phyloP scores from a whole-genome alignment of 2,888 invertebrate genomes.

The Ptilodon capucinus region DNA sequence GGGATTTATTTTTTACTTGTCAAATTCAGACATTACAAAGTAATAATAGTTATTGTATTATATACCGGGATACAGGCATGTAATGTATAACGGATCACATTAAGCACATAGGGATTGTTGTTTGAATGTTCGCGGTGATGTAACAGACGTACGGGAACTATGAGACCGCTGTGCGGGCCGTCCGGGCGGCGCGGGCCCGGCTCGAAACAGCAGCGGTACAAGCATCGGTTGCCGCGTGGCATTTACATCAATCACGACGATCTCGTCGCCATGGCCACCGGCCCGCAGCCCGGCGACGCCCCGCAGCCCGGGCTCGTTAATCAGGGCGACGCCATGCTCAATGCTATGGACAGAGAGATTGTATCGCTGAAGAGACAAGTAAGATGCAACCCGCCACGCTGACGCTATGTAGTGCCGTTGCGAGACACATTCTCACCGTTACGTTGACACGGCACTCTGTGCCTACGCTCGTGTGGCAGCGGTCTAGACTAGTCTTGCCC shows the following conservation, averaged over 20 bases:
- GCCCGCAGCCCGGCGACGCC: constrained; percentile 84
- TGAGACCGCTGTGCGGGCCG: constrained; percentile 91
- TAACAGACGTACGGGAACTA: constrained; percentile 90
- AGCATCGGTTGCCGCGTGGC: constrained; percentile 96
- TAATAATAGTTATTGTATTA: too few species aligned
- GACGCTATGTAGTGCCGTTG: constrained; percentile 61
- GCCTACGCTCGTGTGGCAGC: neutral
- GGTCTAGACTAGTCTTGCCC: neutral
- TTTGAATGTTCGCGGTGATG: constrained; percentile 70
- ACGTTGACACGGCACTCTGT: constrained; percentile 43
- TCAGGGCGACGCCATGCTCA: constrained; percentile 92
- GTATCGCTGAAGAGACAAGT: constrained; percentile 98
- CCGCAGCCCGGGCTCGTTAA: constrained; percentile 77
- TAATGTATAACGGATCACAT: too few species aligned
- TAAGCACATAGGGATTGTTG: constrained; percentile 45
- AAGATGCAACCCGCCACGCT: constrained; percentile 80
- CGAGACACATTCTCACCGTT: constrained; percentile 67
- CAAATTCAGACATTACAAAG: too few species aligned
- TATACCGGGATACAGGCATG: too few species aligned
- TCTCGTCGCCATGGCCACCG: constrained; percentile 94
- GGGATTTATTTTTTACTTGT: too few species aligned
- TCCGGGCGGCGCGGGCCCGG: constrained; percentile 81
- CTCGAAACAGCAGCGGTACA: constrained; percentile 82
- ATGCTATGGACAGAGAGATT: constrained; percentile 96
- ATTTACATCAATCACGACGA: constrained; percentile 99